Conservation (phyloP, 2,888 invertebrate species). For the Lasioglossum leucozonium region DNA sequence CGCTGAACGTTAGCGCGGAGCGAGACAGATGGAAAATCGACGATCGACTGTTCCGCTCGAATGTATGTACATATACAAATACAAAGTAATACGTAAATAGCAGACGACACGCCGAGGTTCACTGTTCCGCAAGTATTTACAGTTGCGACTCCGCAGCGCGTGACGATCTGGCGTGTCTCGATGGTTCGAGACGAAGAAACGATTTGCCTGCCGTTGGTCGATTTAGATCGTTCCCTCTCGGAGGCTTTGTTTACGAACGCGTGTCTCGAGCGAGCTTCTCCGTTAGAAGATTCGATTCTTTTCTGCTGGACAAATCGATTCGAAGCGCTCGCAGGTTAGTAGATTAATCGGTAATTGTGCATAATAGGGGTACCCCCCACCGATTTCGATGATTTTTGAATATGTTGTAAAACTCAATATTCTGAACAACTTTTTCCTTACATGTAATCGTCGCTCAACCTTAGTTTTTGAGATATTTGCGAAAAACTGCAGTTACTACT, state of each 20-base stretch:
- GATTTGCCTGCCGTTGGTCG: conserved; percentile 30
- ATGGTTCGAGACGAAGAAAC: conserved; percentile 36
- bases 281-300: conserved; percentile 3
- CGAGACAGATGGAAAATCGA: background rate
- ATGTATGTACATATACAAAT: too few relatives aligned
- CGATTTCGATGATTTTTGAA: too few relatives aligned
- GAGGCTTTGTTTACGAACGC: conserved; percentile 24
- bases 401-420: too few relatives aligned
- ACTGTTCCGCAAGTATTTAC: conserved; percentile 40
- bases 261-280: conserved; percentile 4
- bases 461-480: too few relatives aligned
- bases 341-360: too few relatives aligned
- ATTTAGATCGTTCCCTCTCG: conserved; percentile 29
- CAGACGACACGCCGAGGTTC: conserved; percentile 11
- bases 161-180: conserved; percentile 31
- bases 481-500: too few relatives aligned
- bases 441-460: too few relatives aligned
- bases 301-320: background rate
- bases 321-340: conserved; percentile 44
- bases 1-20: background rate
- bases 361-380: too few relatives aligned
- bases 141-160: conserved; percentile 35
- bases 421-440: too few relatives aligned
- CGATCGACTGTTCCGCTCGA: background rate
- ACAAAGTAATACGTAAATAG: background rate